These are phyloP conservation scores for Prionchulus punctatus DNA, from an alignment of 2,888 invertebrate species.

Conservation along the genomic window DNA sequence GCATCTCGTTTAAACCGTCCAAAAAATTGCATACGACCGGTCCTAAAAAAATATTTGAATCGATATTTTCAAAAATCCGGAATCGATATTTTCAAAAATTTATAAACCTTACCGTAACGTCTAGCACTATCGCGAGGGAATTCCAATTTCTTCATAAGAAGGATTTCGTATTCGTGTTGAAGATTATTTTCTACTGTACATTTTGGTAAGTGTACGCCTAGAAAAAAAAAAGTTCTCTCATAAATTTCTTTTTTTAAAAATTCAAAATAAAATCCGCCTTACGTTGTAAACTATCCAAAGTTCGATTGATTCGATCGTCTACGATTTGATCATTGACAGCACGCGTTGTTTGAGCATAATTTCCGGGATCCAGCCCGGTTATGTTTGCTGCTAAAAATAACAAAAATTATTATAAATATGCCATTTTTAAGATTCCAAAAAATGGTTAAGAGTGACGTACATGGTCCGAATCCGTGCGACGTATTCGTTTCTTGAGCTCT, in stretches of 20 bases:
- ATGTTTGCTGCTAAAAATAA: not conserved
- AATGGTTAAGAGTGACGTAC: not conserved
- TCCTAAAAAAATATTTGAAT: constrained; percentile 17
- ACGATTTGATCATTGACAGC: not conserved
- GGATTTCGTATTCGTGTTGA: constrained; percentile 14
- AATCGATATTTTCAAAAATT: too few relatives aligned
- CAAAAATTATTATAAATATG: too few relatives aligned
- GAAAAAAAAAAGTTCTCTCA: too few relatives aligned
- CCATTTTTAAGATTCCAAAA: not conserved
- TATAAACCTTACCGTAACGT: constrained; percentile 17
- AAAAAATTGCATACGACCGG: constrained; percentile 29
- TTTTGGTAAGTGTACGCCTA: constrained; percentile 17
- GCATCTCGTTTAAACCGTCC: constrained; percentile 16
- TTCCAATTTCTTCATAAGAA: constrained; percentile 16
- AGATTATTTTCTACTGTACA: constrained; percentile 17
- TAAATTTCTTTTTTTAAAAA: too few relatives aligned
- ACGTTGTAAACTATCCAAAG: not conserved
- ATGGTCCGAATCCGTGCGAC: not conserved
- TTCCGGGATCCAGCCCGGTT: not conserved
- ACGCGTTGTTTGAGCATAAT: not conserved
- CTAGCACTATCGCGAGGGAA: constrained; percentile 15
- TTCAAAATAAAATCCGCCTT: not conserved
- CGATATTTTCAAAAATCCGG: not conserved
- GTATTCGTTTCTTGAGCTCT: not conserved
- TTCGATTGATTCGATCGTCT: not conserved